phyloP scores from a whole-genome alignment of 2,888 invertebrate genomes.

The Drosophila lacicola region DNA sequence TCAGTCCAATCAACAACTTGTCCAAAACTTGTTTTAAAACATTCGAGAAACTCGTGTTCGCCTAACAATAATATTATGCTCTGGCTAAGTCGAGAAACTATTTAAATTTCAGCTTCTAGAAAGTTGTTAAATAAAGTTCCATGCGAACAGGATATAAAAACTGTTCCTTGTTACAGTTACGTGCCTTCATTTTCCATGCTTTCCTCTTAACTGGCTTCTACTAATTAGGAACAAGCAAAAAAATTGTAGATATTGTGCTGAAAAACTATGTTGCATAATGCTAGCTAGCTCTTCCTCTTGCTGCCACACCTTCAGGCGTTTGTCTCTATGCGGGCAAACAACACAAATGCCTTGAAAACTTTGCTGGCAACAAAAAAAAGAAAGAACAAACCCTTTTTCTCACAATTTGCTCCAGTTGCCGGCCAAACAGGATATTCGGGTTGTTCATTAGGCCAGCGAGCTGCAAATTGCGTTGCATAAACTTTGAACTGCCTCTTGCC shows the following conservation, averaged over 20 bases:
- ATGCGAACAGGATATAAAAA: neutral
- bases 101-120: neutral
- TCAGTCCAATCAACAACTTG: neutral
- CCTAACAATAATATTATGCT: no score
- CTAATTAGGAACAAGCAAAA: conserved; percentile 25
- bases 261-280: conserved; percentile 21
- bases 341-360: conserved; percentile 1
- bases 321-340: conserved; percentile 4
- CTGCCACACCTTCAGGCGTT: conserved; percentile 19
- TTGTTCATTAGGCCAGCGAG: conserved; percentile 47
- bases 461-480: conserved; percentile 56
- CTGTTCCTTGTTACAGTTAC: neutral
- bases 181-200: neutral
- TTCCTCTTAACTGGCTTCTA: neutral
- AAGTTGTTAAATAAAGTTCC: neutral
- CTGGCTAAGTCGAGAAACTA: neutral
- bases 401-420: conserved; percentile 1
- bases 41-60: neutral
- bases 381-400: neutral
- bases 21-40: neutral
- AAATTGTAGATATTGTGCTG: conserved; percentile 5
- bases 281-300: neutral
- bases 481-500: conserved; percentile 59
- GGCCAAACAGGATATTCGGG: conserved; percentile 67
- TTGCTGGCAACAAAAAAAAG: neutral